Evolutionary conservation across 2,113 vertebrate species (phyloP).

Genomic region (Calcarius ornatus): DNA sequence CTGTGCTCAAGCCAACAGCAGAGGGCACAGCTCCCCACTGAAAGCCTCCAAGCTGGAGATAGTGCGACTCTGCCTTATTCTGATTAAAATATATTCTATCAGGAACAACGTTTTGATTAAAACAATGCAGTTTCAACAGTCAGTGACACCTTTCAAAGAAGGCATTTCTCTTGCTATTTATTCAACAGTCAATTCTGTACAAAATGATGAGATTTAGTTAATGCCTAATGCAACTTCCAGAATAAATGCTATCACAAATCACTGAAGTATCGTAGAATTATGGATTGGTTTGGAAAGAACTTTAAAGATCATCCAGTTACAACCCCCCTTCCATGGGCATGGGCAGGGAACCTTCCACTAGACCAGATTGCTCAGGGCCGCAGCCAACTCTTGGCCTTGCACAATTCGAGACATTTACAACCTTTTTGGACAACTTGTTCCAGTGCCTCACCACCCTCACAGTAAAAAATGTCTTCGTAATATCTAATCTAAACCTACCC

Average conservation of each 20-base stretch:
- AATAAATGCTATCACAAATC: neutral
- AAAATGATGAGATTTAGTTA: neutral
- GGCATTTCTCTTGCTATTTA: neutral
- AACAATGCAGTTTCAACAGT: neutral
- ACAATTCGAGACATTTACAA: neutral
- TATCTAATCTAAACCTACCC: neutral
- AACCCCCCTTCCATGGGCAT: too few species aligned
- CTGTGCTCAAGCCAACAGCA: conserved; percentile 3
- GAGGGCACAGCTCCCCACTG: conserved; percentile 40
- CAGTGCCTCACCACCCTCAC: neutral
- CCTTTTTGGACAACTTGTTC: neutral
- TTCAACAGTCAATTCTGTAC: neutral
- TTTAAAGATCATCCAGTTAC: neutral
- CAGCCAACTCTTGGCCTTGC: neutral
- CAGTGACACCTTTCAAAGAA: neutral
- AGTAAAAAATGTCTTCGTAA: neutral
- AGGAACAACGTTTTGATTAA: neutral
- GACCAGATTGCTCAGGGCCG: neutral
- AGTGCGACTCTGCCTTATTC: neutral
- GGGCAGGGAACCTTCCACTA: neutral
- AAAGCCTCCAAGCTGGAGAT: neutral
- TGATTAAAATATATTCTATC: neutral
- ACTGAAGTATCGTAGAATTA: neutral
- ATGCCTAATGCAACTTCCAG: neutral
- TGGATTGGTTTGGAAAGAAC: neutral